Percentiles rank a stretch among this genome's conserved stretches.
phyloP scores from a whole-genome alignment of 2,888 invertebrate species.

The Drosophila putrida region DNA sequence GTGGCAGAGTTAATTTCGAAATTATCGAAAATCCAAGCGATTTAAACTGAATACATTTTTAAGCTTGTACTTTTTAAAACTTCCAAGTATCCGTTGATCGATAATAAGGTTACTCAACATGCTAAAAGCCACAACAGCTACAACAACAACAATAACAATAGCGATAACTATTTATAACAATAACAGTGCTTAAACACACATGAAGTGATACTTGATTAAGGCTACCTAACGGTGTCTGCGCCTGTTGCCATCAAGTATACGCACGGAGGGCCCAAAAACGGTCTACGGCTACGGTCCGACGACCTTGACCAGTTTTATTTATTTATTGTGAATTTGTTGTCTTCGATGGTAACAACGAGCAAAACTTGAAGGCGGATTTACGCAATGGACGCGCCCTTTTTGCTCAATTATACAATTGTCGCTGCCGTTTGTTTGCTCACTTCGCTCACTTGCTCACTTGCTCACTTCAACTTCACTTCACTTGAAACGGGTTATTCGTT shows the following conservation, averaged over 20 bases:
- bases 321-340: slow-evolving; percentile 18
- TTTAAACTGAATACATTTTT: slow-evolving; percentile 19
- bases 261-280: slow-evolving; percentile 39
- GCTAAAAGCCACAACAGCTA: background rate
- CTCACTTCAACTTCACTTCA: slow-evolving; percentile 40
- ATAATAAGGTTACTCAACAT: background rate
- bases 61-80: slow-evolving; percentile 22
- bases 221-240: slow-evolving; percentile 48
- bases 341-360: slow-evolving; percentile 45
- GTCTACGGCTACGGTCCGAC: slow-evolving; percentile 18
- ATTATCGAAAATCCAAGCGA: slow-evolving; percentile 9
- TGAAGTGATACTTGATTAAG: slow-evolving; percentile 21
- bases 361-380: slow-evolving; percentile 59
- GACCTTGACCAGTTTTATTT: slow-evolving; percentile 69
- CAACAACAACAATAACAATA: slow-evolving; percentile 19
- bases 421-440: slow-evolving; percentile 33
- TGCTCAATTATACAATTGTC: slow-evolving; percentile 72
- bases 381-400: slow-evolving; percentile 76
- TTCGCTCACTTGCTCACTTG: too few species aligned
- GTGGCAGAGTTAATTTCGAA: too few species aligned
- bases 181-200: slow-evolving; percentile 1
- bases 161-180: slow-evolving; percentile 1
- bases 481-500: slow-evolving; percentile 69
- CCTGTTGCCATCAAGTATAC: slow-evolving; percentile 58
- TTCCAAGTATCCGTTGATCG: slow-evolving; percentile 16